These are phyloP conservation scores for Erythrocercus mccallii DNA, from an alignment of 2,113 vertebrate genomes.

Conservation along the genomic window DNA sequence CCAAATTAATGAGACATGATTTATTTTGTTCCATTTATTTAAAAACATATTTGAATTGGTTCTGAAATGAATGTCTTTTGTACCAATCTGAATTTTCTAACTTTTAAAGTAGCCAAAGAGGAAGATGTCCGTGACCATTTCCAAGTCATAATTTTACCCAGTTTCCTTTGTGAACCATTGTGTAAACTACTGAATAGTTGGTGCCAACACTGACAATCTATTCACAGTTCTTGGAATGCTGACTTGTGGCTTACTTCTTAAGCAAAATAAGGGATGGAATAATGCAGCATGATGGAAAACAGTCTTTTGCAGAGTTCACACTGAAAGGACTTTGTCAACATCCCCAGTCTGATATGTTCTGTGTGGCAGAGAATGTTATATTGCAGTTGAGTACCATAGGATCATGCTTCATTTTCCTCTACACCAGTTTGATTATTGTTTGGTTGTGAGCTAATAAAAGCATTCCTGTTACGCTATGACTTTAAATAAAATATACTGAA, in stretches of 20 bases:
- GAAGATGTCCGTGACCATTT: constrained; percentile 39
- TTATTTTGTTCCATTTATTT: constrained; percentile 48
- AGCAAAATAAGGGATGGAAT: not conserved
- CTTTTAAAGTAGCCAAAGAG: constrained; percentile 41
- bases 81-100: constrained; percentile 48
- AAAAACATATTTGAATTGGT: constrained; percentile 25
- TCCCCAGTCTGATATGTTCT: not conserved
- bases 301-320: not conserved
- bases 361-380: not conserved
- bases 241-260: not conserved
- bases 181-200: constrained; percentile 19
- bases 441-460: constrained; percentile 29
- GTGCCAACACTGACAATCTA: not conserved
- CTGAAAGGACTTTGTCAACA: not conserved
- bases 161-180: constrained; percentile 10
- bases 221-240: constrained; percentile 19
- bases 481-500: constrained; percentile 39
- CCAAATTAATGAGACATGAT: constrained; percentile 20
- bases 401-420: constrained; percentile 25
- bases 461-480: not conserved
- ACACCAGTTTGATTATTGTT: constrained; percentile 22
- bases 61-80: constrained; percentile 49
- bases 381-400: not conserved
- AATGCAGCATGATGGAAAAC: not conserved
- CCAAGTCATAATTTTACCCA: constrained; percentile 16